Base-by-base conservation (phyloP, 2,888 invertebrate species). In the Drosophila putrida region DNA sequence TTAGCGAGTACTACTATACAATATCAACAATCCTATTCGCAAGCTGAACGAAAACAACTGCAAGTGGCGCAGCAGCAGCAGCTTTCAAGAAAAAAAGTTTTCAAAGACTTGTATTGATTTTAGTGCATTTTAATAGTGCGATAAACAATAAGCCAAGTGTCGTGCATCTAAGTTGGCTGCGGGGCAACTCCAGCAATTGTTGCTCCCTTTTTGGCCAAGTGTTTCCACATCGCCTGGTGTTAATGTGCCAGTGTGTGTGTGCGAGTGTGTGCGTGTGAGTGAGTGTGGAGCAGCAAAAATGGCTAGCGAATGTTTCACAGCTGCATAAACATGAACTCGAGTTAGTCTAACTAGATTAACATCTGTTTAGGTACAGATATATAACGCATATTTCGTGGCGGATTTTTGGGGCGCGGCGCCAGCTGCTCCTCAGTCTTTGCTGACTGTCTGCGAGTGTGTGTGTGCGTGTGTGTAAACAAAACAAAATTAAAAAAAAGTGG, bases 391-490 rank as follows among this genome's bases (percentile, higher is more conserved):
- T 61, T 67, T 58, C 46, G 59, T 59, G 59, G 41, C 35, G 11
- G 27, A 41, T 53, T 57, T 73, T 70, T 53, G 71, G 70, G 77
- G 74, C 66, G 71, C 77, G 66, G 75, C 66, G 77, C 50, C 75
- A 67, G 63, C 78, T 65, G 71, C 75, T 67, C 63, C 59, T 67
- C 66, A 67, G 55, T 62, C 15, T 57, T 38, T 39, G 36, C 15
- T 59, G 59, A 46, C 13, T 20, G 20, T 20, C 20, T 20, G 20
- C 20, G 20, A 20, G 55, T 61, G 35, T 46, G 44, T 46, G 44
- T 72, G 60, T 62, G 61, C 35, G 70, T 73, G 80, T 51, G 68
- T 68, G 79, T 80, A 80, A 80, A 82, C 80, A 80, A 82, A 79
- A 78, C 82, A 79, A 70, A 69, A 31, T 31, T 31, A 50, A 31